Evolutionary conservation across 2,113 vertebrate genomes (phyloP).

Genomic region (Hyaena hyaena): DNA sequence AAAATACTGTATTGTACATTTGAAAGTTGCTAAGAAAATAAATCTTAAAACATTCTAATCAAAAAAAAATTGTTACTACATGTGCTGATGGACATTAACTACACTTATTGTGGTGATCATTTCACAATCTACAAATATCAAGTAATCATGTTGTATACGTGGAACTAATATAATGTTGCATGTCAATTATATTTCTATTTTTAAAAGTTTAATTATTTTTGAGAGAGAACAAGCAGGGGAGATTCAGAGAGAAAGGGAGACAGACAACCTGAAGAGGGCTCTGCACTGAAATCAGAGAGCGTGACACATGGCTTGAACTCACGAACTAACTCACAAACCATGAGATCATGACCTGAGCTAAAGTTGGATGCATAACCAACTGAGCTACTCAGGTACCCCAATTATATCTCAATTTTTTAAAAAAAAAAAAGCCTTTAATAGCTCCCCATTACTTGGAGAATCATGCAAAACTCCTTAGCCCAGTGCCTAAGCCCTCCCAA

Average conservation of each 20-base stretch:
- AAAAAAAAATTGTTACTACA: not conserved
- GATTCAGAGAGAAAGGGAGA: accelerated
- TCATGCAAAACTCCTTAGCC: not conserved
- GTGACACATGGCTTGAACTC: too few species aligned
- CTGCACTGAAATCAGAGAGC: too few species aligned
- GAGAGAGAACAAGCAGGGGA: too few species aligned
- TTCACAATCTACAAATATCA: not conserved
- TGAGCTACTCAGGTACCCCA: too few species aligned
- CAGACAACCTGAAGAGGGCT: too few species aligned
- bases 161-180: not conserved
- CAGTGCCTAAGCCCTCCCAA: not conserved
- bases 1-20: not conserved
- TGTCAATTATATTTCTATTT: too few species aligned
- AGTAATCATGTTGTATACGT: not conserved
- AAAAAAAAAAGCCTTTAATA: not conserved
- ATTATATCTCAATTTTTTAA: not conserved
- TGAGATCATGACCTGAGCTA: too few species aligned
- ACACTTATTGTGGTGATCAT: not conserved
- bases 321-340: too few species aligned
- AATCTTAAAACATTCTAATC: not conserved
- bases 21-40: not conserved
- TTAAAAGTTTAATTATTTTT: too few species aligned
- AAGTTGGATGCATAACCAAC: too few species aligned
- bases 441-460: not conserved
- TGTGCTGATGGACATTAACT: not conserved